Conservation (phyloP, 2,888 invertebrate species). For the Lithophane semibrunnea region DNA sequence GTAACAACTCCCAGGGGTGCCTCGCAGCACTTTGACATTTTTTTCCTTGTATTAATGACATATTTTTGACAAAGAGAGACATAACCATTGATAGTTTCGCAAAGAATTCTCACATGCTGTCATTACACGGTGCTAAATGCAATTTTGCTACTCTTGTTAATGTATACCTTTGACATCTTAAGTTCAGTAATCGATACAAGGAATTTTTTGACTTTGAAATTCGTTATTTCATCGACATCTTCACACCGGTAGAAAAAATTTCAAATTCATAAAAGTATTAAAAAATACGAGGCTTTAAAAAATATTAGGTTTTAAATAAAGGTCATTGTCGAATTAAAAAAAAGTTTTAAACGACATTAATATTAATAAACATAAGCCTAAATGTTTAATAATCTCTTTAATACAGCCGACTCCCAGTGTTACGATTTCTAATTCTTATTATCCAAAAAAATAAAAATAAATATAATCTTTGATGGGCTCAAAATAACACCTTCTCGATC, state of each 20-base stretch:
- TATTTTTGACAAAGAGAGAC: slow-evolving; percentile 87
- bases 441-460: slow-evolving; percentile 74
- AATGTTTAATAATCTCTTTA: slow-evolving; percentile 75
- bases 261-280: too few species aligned
- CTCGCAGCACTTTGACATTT: slow-evolving; percentile 82
- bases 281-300: neutral
- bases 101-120: slow-evolving; percentile 84
- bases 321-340: neutral
- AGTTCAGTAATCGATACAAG: slow-evolving; percentile 49
- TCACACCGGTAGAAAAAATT: too few species aligned
- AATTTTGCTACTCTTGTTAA: slow-evolving; percentile 72
- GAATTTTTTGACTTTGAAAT: slow-evolving; percentile 26
- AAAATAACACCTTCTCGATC: slow-evolving; percentile 86
- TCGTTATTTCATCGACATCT: neutral
- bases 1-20: slow-evolving; percentile 87
- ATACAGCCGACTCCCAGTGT: slow-evolving; percentile 79
- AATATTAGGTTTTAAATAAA: neutral
- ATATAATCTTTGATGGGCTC: slow-evolving; percentile 83
- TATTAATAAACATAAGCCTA: slow-evolving; percentile 43
- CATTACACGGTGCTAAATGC: slow-evolving; percentile 87
- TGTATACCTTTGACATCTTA: slow-evolving; percentile 54
- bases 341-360: neutral
- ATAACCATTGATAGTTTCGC: slow-evolving; percentile 84
- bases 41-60: slow-evolving; percentile 85
- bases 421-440: slow-evolving; percentile 79